These are phyloP conservation scores for Venustoraphidia nigricollis DNA, from an alignment of 2,888 invertebrate species.

Conservation along the genomic window DNA sequence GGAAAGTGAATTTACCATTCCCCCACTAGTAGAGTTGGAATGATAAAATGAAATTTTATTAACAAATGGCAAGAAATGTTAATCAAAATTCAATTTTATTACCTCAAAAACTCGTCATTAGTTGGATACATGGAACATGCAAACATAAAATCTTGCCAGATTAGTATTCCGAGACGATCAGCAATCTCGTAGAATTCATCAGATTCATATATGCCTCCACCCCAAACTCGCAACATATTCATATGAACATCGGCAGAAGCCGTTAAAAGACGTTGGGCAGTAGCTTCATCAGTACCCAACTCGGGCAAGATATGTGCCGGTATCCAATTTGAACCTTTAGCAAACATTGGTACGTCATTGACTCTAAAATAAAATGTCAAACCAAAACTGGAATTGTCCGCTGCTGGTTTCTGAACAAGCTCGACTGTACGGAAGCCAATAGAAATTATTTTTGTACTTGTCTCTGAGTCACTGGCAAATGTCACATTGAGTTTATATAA, in stretches of 20 bases:
- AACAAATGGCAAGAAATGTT: not conserved
- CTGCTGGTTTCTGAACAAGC: slow-evolving; percentile 51
- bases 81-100: slow-evolving; percentile 15
- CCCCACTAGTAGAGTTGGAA: no score
- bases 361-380: slow-evolving; percentile 75
- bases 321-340: slow-evolving; percentile 92
- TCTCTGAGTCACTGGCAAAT: slow-evolving; percentile 23
- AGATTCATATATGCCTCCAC: slow-evolving; percentile 90
- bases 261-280: slow-evolving; percentile 43
- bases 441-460: slow-evolving; percentile 34
- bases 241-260: slow-evolving; percentile 66
- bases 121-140: slow-evolving; percentile 91
- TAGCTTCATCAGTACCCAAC: slow-evolving; percentile 32
- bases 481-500: slow-evolving; percentile 53
- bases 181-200: slow-evolving; percentile 78
- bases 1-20: no score
- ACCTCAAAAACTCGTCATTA: slow-evolving; percentile 49
- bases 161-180: slow-evolving; percentile 76
- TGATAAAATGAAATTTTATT: no score
- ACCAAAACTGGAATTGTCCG: slow-evolving; percentile 30
- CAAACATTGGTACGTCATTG: slow-evolving; percentile 76
- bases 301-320: slow-evolving; percentile 78
- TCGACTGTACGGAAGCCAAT: slow-evolving; percentile 81
- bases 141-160: slow-evolving; percentile 98
- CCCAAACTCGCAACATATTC: slow-evolving; percentile 96